phyloP scores from a whole-genome alignment of 2,797 vertebrate species.

The Alosa sapidissima region DNA sequence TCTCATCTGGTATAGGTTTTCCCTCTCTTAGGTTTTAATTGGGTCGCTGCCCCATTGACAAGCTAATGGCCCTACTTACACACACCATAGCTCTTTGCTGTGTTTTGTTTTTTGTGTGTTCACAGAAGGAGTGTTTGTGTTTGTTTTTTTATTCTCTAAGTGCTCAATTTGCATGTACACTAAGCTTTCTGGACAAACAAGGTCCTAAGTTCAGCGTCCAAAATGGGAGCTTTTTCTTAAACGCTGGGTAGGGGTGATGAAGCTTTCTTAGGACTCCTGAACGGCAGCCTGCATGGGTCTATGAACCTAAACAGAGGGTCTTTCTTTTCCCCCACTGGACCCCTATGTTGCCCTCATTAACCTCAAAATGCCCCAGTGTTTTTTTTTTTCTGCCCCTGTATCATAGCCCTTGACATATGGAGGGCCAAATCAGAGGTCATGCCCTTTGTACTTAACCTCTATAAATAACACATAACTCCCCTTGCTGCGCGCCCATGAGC shows the following conservation, averaged over 20 bases:
- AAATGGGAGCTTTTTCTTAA: background rate
- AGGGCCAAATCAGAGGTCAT: background rate
- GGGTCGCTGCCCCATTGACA: constrained; percentile 46
- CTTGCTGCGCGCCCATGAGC: background rate
- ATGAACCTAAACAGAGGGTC: background rate
- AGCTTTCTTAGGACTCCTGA: background rate
- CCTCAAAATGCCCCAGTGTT: background rate
- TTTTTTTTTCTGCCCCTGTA: background rate
- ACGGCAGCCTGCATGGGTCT: background rate
- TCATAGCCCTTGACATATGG: constrained; percentile 9
- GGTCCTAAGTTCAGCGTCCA: background rate
- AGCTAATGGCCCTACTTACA: constrained; percentile 39
- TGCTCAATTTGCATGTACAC: constrained; percentile 39
- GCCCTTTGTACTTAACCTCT: background rate
- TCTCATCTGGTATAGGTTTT: background rate
- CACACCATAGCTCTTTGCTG: constrained; percentile 27
- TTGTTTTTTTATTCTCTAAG: constrained; percentile 45
- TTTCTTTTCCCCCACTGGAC: background rate
- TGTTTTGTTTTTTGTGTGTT: background rate
- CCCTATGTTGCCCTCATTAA: background rate
- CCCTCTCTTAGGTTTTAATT: constrained; percentile 51
- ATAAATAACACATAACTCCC: constrained; percentile 1
- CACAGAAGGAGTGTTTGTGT: constrained; percentile 35
- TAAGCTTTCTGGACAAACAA: background rate
- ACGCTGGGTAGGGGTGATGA: background rate